A percentile compares a stretch with the other conserved stretches of the same genome.
Evolutionary conservation across 2,888 invertebrate genomes (phyloP).

Genomic region (Melinaea menophilus): DNA sequence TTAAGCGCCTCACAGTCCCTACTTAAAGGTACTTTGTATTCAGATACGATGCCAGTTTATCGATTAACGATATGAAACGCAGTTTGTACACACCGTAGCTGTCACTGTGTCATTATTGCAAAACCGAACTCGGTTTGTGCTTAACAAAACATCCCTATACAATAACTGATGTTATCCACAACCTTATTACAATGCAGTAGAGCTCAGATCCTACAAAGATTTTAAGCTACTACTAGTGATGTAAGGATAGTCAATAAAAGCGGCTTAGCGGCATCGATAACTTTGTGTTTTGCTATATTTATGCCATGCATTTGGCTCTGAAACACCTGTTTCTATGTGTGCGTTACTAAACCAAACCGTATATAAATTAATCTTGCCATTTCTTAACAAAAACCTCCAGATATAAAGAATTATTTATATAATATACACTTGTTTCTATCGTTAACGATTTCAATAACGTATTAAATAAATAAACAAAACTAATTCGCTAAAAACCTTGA

Average conservation of each 20-base stretch:
- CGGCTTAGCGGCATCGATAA: constrained; percentile 73
- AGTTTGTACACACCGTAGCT: constrained; percentile 53
- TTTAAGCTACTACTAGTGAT: constrained; percentile 51
- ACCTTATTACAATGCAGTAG: constrained; percentile 32
- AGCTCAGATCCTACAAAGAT: constrained; percentile 36
- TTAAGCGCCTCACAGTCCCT: constrained; percentile 35
- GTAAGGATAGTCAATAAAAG: constrained; percentile 64
- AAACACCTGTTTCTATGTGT: constrained; percentile 55
- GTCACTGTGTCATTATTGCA: constrained; percentile 66
- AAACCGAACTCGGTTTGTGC: constrained; percentile 50
- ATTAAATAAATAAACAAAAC: no score
- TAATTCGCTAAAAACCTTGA: not conserved
- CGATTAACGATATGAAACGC: constrained; percentile 63
- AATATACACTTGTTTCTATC: no score
- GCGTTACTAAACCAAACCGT: constrained; percentile 28
- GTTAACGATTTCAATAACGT: no score
- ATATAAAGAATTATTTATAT: no score
- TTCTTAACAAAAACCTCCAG: constrained; percentile 11
- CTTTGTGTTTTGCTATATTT: constrained; percentile 71
- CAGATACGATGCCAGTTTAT: constrained; percentile 48
- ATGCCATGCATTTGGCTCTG: constrained; percentile 63
- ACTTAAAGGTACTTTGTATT: constrained; percentile 55
- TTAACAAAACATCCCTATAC: constrained; percentile 41
- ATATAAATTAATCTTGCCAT: constrained; percentile 32
- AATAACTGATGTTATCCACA: constrained; percentile 27